Evolutionary conservation across 1,140 invertebrate species (phyloP).

Genomic region (Papilio dardanus): DNA sequence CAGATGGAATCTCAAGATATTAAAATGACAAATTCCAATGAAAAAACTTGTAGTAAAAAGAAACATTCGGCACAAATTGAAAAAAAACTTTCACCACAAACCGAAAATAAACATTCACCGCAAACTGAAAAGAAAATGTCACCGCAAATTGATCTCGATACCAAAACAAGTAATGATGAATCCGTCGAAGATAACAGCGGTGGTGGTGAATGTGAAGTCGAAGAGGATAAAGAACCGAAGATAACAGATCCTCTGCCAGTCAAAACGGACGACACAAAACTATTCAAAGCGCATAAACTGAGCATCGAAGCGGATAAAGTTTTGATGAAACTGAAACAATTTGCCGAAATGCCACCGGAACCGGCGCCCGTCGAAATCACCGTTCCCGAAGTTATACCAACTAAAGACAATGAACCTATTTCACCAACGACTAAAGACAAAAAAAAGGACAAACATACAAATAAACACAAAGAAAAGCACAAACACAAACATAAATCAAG

Average conservation of each 20-base stretch:
- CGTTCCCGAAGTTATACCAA: neutral
- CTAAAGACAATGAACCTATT: neutral
- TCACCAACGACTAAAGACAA: slow-evolving; percentile 24
- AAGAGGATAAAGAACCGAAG: slow-evolving; percentile 33
- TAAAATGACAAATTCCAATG: slow-evolving; percentile 21
- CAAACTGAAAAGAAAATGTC: too few species aligned
- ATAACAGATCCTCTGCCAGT: slow-evolving; percentile 13
- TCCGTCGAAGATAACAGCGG: slow-evolving; percentile 4
- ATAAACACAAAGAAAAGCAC: slow-evolving; percentile 33
- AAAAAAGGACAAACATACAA: slow-evolving; percentile 37
- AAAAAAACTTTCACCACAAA: too few species aligned
- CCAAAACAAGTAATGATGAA: slow-evolving; percentile 33
- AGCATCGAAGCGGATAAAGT: slow-evolving; percentile 73
- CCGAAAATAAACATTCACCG: too few species aligned
- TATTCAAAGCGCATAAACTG: slow-evolving; percentile 67
- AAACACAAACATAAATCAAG: slow-evolving; percentile 46
- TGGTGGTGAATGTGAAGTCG: slow-evolving; percentile 29
- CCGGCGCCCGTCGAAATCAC: slow-evolving; percentile 42
- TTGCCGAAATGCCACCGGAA: slow-evolving; percentile 61
- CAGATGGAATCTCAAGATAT: slow-evolving; percentile 39
- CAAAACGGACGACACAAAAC: slow-evolving; percentile 48
- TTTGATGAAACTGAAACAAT: slow-evolving; percentile 61
- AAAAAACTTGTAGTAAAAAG: slow-evolving; percentile 11
- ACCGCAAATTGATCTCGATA: slow-evolving; percentile 20
- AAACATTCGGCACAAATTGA: slow-evolving; percentile 18